phyloP scores from a whole-genome alignment of 2,113 vertebrate genomes.

The Brachirus orientalis region DNA sequence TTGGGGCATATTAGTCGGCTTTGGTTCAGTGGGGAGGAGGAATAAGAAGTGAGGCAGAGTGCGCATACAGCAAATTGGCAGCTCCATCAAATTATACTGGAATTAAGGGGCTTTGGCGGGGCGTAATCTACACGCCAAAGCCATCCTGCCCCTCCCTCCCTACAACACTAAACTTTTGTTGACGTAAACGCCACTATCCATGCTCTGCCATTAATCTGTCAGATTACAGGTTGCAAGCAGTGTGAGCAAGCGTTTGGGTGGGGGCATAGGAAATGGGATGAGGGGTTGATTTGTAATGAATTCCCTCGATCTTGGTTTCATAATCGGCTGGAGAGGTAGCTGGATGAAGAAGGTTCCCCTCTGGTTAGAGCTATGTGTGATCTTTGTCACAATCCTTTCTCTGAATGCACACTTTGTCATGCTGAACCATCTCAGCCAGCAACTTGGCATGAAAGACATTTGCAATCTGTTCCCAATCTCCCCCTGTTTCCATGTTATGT shows the following conservation, averaged over 20 bases:
- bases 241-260: slow-evolving; percentile 76
- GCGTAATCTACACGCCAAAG: slow-evolving; percentile 81
- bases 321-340: slow-evolving; percentile 30
- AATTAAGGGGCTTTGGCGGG: slow-evolving; percentile 78
- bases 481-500: slow-evolving; percentile 17
- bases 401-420: neutral
- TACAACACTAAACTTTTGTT: slow-evolving; percentile 85
- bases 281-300: slow-evolving; percentile 70
- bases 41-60: slow-evolving; percentile 65
- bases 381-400: slow-evolving; percentile 5
- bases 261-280: slow-evolving; percentile 40
- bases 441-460: slow-evolving; percentile 1
- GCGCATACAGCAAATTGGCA: slow-evolving; percentile 84
- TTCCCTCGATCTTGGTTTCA: slow-evolving; percentile 60
- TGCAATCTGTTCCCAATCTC: neutral
- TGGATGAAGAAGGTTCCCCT: slow-evolving; percentile 12
- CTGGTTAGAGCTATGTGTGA: slow-evolving; percentile 6
- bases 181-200: slow-evolving; percentile 84
- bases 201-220: slow-evolving; percentile 87
- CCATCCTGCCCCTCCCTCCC: slow-evolving; percentile 77
- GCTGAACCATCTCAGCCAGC: neutral
- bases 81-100: slow-evolving; percentile 85
- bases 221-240: slow-evolving; percentile 81
- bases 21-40: slow-evolving; percentile 44
- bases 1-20: slow-evolving; percentile 65